Base-by-base conservation (phyloP, 2,888 invertebrate genomes). In the Lissonota sp. region DNA sequence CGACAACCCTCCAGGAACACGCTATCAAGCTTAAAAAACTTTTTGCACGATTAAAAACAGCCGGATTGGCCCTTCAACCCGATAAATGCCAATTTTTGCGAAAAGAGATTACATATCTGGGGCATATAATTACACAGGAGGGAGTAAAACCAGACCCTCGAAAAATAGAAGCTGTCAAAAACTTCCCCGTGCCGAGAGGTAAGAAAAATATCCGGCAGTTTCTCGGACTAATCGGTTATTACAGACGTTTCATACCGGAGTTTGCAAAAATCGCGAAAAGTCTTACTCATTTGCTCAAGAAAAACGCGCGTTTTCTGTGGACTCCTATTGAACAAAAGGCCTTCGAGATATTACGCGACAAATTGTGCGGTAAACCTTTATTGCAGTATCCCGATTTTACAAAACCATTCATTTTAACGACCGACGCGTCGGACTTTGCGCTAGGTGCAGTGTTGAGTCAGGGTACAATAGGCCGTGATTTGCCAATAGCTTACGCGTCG, bases 401-500 rank as follows among this genome's bases (percentile, higher is more conserved):
- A 0, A 71, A 75, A 72, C 69, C 75, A 6, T 87, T 86, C 60
- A 66, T 79, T 10, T 39, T 86, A 7, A 83, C 81, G 0, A 86
- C 86, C 0, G 86, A 88, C 51, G 87, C 87, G 0, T 82, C 82
- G 8, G 80, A 84, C 8, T 77, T 63, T 10, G 84, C 84, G 0
- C 6, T 87, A 12, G 87, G 84, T 0, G 79, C 84, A 1, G 79
- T 86, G 0, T 44, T 86, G 6, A 71, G 76, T 1, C 86, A 87
- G 64, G 66, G 79, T 10, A 46, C 58, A 8, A 73, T 79, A 5
- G 69, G 69, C 5, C 26, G 37, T 6, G 70, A 76, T n/a, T 0
- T 42, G 37, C 76, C 76, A 7, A 26, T 62, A 69, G 69, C 76
- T 5, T 76, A 60, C 26, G 49, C 42, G 10, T 70, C 76, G 5